Base-by-base conservation (phyloP, 1,140 invertebrate genomes). In the Popillia japonica region DNA sequence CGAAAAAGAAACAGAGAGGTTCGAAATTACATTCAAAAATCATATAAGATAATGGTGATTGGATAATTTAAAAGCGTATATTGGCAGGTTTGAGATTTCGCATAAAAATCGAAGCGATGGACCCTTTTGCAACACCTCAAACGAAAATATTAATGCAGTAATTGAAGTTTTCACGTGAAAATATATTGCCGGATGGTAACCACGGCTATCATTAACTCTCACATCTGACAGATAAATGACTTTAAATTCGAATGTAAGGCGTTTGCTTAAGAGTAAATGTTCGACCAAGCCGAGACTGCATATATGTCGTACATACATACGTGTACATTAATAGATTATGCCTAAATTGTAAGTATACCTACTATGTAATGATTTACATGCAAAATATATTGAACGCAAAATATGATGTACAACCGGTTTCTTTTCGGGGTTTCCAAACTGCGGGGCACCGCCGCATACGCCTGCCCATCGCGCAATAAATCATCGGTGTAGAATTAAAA, bases 401-500 rank as follows among this genome's bases (percentile, higher is more conserved):
- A 48, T 48, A 48, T 64, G 61, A 64, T 27, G 61, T 64, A 64
- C 23, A 64, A 64, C 61, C 61, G 61, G 61, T 64, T 64, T 64
- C n/a, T 64, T 64, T 64, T 64, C 61, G 61, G 61, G 61, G 61
- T 64, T 64, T 64, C 17, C 61, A 64, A 64, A 64, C 61, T 64
- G 61, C 61, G 61, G 61, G 61, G 23, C 23, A 27, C 17, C 61
- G 61, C 6, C 6, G n/a, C 61, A 64, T 6, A n/a, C 61, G 61
- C 61, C 22, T 27, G 61, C 61, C 7, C 22, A n/a, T n/a, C n/a
- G n/a, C 17, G 61, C 61, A 64, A 64, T 64, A 64, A 20, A 64
- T 64, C 61, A 17, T 23, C 61, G n/a, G 17, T 27, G 23, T 22
- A 27, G 61, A 64, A 64, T 64, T 64, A n/a, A 20, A 64, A 64